Evolutionary conservation across 2,113 vertebrate species (phyloP).

Genomic region (Osmerus mordax): DNA sequence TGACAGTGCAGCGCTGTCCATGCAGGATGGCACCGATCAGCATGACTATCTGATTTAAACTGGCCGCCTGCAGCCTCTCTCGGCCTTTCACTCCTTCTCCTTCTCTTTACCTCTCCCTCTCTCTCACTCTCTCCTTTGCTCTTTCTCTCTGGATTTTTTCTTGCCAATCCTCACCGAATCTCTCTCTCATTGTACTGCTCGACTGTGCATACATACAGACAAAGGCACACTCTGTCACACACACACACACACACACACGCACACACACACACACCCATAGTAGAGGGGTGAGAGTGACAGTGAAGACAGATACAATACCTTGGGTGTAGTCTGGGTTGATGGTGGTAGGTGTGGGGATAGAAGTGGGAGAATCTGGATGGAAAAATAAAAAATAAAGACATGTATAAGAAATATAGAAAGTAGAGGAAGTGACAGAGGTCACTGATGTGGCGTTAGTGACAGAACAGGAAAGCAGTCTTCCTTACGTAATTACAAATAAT

Average conservation of each 20-base stretch:
- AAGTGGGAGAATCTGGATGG: slow-evolving; percentile 80
- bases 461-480: not conserved
- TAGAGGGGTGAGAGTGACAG: slow-evolving; percentile 57
- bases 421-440: slow-evolving; percentile 59
- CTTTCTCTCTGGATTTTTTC: slow-evolving; percentile 5
- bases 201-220: slow-evolving; percentile 17
- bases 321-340: slow-evolving; percentile 71
- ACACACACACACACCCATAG: slow-evolving; percentile 33
- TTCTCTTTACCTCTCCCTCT: slow-evolving; percentile 15
- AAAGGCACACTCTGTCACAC: slow-evolving; percentile 26
- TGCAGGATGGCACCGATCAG: slow-evolving; percentile 63
- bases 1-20: slow-evolving; percentile 38
- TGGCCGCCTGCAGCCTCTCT: slow-evolving; percentile 39
- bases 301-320: slow-evolving; percentile 75
- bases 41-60: slow-evolving; percentile 64
- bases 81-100: slow-evolving; percentile 40
- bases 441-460: slow-evolving; percentile 39
- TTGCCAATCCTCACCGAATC: not conserved
- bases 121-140: slow-evolving; percentile 2
- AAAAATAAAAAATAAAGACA: slow-evolving; percentile 74
- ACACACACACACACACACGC: slow-evolving; percentile 18
- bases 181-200: slow-evolving; percentile 11
- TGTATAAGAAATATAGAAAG: slow-evolving; percentile 65
- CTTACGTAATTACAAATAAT: not conserved
- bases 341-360: slow-evolving; percentile 77